phyloP scores from a whole-genome alignment of 1,140 invertebrate species.

The Scaptomyza montana region DNA sequence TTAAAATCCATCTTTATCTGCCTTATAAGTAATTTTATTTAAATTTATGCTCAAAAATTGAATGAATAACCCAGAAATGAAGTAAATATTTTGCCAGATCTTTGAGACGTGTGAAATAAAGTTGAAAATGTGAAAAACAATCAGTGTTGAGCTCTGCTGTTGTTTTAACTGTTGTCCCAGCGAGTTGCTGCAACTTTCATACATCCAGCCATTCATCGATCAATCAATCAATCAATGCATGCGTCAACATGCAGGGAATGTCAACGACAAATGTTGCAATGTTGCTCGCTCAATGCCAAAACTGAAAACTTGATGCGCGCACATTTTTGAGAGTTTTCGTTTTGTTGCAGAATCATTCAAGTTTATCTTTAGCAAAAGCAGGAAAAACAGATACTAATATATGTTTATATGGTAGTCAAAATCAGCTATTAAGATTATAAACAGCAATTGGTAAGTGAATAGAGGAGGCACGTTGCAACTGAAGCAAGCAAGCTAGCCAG shows the following conservation, averaged over 20 bases:
- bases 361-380: background rate
- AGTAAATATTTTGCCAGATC: slow-evolving; percentile 14
- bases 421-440: slow-evolving; percentile 44
- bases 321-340: slow-evolving; percentile 23
- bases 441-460: slow-evolving; percentile 46
- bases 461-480: slow-evolving; percentile 25
- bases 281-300: slow-evolving; percentile 36
- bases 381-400: no score
- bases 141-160: background rate
- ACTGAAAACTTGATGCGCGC: slow-evolving; percentile 50
- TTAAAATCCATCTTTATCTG: no score
- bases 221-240: slow-evolving; percentile 74
- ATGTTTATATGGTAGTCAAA: slow-evolving; percentile 14
- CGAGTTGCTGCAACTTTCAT: slow-evolving; percentile 12
- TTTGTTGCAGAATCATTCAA: background rate
- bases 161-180: background rate
- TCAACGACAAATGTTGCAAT: slow-evolving; percentile 62
- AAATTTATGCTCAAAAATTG: no score
- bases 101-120: slow-evolving; percentile 33
- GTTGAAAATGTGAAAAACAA: slow-evolving; percentile 6
- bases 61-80: no score
- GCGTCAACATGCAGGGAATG: slow-evolving; percentile 54
- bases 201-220: slow-evolving; percentile 54
- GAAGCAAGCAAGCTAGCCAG: slow-evolving; percentile 46
- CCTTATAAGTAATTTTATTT: no score